Evolutionary conservation across 2,797 vertebrate species (phyloP).

Genomic region (Microcaecilia unicolor): DNA sequence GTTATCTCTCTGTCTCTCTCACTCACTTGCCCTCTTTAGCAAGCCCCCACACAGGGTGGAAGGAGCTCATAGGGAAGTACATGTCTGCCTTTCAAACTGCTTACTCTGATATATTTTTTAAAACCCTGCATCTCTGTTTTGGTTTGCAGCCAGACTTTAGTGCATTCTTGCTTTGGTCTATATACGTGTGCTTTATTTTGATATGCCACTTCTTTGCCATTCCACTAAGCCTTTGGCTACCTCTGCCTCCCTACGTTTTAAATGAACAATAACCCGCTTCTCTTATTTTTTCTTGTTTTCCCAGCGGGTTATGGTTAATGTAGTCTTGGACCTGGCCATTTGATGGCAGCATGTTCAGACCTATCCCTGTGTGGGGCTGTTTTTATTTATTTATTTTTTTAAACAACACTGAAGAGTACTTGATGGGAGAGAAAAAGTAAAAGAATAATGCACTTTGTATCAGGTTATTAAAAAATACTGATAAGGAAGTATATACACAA

Average conservation of each 20-base stretch:
- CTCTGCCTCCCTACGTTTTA: constrained; percentile 58
- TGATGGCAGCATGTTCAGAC: constrained; percentile 45
- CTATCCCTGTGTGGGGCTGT: constrained; percentile 46
- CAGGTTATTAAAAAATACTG: constrained; percentile 65
- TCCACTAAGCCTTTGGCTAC: constrained; percentile 81
- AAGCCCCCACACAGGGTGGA: constrained; percentile 56
- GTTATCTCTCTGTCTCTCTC: constrained; percentile 29
- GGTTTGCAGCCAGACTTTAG: constrained; percentile 28
- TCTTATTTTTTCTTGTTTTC: constrained; percentile 23
- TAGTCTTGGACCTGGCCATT: constrained; percentile 37
- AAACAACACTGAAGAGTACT: constrained; percentile 50
- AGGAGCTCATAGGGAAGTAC: constrained; percentile 70
- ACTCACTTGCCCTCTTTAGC: constrained; percentile 11
- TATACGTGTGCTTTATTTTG: constrained; percentile 38
- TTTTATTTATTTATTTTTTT: constrained; percentile 34
- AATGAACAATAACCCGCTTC: constrained; percentile 15
- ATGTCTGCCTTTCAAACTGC: constrained; percentile 48
- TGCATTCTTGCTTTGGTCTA: constrained; percentile 27
- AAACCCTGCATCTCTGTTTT: constrained; percentile 43
- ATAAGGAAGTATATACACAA: constrained; percentile 71
- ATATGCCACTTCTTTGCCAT: constrained; percentile 43
- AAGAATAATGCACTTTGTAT: constrained; percentile 75
- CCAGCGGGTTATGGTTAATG: constrained; percentile 20
- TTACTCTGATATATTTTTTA: constrained; percentile 47
- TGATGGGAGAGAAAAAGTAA: constrained; percentile 49